Base-by-base conservation (phyloP, 1,140 invertebrate species). In the Drosophila lowei region DNA sequence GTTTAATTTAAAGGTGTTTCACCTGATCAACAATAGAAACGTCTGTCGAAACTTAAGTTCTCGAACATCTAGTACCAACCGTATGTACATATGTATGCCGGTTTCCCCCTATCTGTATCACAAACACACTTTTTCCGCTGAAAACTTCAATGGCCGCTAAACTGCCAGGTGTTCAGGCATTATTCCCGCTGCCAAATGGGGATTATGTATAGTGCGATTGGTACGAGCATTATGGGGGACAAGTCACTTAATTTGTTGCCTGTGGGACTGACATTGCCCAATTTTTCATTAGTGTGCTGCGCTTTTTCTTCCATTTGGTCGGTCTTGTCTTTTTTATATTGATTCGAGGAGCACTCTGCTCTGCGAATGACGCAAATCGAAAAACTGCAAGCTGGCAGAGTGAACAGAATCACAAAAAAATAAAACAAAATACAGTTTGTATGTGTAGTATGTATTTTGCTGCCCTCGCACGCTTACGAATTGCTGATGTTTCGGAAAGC, bases 281-380 rank as follows among this genome's bases (percentile, higher is more conserved):
- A 66, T 65, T 47, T 46, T 66, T 55, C 65, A 67, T 67, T 56
- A 50, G 38, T 68, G 30, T 64, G 43, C 62, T 47, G 46, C 61
- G 46, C 64, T 57, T 64, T 64, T 50, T 46, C 16, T 54, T 49
- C 42, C 8, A 38, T 53, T 48, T 42, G n/a, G n/a, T n/a, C n/a
- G 21, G 23, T 21, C 15, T 34, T 38, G 52, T 41, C 16, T 53
- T 59, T 48, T 56, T 57, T 43, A 48, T 61, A 70, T 85, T 68
- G 50, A 62, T 72, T 61, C 47, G 64, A 52, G 11, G 8, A 30
- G 0, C 9, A 2, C 44, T 62, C 34, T 43, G 30, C 52, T 46
- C 46, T 70, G 47, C 65, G 58, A 83, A 88, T 88, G 83, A 88
- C 84, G 84, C 72, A 88, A 86, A 83, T 79, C 52, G 67, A 76